These are phyloP conservation scores for Eumacrocentrus americanus DNA, from an alignment of 2,888 invertebrate genomes.

Conservation along the genomic window DNA sequence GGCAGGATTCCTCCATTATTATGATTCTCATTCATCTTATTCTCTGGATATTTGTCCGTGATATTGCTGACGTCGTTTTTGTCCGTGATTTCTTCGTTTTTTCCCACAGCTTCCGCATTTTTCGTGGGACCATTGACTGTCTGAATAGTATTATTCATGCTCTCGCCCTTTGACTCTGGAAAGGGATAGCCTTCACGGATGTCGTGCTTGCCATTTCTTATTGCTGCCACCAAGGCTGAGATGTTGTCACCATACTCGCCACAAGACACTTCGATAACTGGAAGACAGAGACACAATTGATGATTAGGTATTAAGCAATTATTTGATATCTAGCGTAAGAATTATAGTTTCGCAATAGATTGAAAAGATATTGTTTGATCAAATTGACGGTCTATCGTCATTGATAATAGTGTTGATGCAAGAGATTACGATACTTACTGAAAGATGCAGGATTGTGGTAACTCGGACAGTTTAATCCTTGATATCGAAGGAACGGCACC, in stretches of 20 bases:
- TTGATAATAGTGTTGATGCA: neutral
- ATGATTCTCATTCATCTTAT: constrained; percentile 42
- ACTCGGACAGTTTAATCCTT: constrained; percentile 88
- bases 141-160: constrained; percentile 61
- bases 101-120: constrained; percentile 36
- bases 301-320: neutral
- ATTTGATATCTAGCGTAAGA: no score
- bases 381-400: neutral
- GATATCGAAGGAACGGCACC: constrained; percentile 80
- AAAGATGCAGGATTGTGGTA: constrained; percentile 98
- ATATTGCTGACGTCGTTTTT: constrained; percentile 54
- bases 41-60: constrained; percentile 54
- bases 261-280: constrained; percentile 93
- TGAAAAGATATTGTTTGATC: neutral
- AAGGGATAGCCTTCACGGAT: constrained; percentile 77
- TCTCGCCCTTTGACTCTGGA: constrained; percentile 66
- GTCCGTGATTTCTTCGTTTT: constrained; percentile 43
- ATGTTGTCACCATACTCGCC: constrained; percentile 95
- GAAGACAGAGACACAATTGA: neutral
- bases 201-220: constrained; percentile 83
- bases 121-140: constrained; percentile 49
- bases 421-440: constrained; percentile 65
- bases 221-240: constrained; percentile 81
- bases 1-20: constrained; percentile 50
- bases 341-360: no score